These are phyloP conservation scores for Poecilia velifera DNA, from an alignment of 2,797 vertebrate species.

Conservation along the genomic window DNA sequence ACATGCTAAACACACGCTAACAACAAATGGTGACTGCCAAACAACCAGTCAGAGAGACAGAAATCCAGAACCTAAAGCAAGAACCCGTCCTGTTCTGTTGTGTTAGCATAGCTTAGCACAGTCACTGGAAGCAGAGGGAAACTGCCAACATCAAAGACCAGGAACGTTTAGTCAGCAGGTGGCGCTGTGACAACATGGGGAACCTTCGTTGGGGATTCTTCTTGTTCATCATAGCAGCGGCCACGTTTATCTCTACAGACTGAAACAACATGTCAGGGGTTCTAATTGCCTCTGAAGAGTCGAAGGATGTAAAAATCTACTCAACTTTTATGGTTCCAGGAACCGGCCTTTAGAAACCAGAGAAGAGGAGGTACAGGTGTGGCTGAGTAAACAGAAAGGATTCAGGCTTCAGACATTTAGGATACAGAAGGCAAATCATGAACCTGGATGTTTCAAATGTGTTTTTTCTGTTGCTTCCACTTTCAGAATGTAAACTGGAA, in stretches of 20 bases:
- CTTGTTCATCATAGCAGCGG: background rate
- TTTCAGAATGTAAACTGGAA: too few relatives aligned
- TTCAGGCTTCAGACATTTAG: background rate
- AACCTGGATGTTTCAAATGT: background rate
- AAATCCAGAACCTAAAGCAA: slow-evolving; percentile 1
- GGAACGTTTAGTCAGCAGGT: background rate
- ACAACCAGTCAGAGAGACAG: background rate
- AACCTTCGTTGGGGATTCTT: background rate
- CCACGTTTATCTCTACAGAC: background rate
- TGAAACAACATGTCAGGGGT: background rate
- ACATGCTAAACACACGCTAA: slow-evolving; percentile 40
- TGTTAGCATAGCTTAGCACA: background rate
- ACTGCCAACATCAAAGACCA: background rate
- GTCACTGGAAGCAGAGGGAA: background rate
- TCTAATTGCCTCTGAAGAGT: background rate
- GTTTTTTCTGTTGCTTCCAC: background rate
- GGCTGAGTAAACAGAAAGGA: background rate
- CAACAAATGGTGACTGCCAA: slow-evolving; percentile 14
- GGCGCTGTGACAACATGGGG: background rate
- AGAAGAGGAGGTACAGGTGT: background rate
- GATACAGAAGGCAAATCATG: background rate
- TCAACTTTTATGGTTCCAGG: background rate
- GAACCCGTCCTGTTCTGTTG: background rate
- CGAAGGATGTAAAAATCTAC: background rate
- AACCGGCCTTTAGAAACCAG: too few relatives aligned